Evolutionary conservation across 92 coral and sea anemone species (phyloP), one percentile per base, ranked within the genome.

Genomic region (Pocillopora grandis): DNA sequence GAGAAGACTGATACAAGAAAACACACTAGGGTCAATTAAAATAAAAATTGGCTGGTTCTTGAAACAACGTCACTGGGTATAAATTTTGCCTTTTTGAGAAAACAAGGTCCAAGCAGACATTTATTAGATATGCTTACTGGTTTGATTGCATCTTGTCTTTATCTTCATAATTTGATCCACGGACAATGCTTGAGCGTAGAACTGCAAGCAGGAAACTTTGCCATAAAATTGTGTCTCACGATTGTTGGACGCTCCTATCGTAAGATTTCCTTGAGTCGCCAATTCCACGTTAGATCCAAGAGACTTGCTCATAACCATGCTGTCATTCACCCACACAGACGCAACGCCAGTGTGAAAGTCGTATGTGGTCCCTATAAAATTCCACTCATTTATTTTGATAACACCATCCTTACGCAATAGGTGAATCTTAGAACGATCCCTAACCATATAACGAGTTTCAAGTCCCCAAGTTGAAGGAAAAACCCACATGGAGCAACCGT

Each of bases 351-450:
- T 83, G 60, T 65, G 59, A 71, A 78, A 66, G 59, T 88, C 88
- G 69, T 83, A 88, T 16, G 88, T 77, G 1, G 91, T 81, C 15
- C 91, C 91, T 17, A 88, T 74, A 17, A 76, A 85, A 82, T 88
- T 88, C 91, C 91, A 88, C 52, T 49, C 79, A 80, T 83, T 72
- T 15, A 48, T 21, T 77, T 62, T 11, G 19, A 76, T 55, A 31
- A 77, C 61, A 63, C 67, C 67, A 16, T 17, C 16, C 56, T 65
- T 52, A 49, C 55, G n/a, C 3, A 79, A 63, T 31, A 77, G 19
- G 59, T 62, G 56, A 52, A 10, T 56, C 27, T 55, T 21, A 12
- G 73, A 66, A 23, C 52, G 18, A 21, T 52, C 67, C 27, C 83
- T 66, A 55, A 9, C 69, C 48, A 17, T 15, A 66, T 65, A 79